These are phyloP conservation scores for Gopherus evgoodei DNA, from an alignment of 2,113 vertebrate species.

Conservation along the genomic window DNA sequence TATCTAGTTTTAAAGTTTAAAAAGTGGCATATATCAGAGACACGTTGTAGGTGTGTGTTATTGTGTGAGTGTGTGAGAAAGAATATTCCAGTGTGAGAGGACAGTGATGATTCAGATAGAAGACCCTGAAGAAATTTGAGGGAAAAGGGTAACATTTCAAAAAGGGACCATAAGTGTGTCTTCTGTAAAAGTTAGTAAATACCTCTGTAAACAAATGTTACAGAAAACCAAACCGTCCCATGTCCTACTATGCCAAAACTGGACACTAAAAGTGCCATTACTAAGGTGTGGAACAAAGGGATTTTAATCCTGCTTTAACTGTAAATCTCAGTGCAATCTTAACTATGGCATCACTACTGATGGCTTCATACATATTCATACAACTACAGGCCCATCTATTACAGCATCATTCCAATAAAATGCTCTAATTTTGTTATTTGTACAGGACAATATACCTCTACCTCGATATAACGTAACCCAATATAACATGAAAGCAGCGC, in stretches of 20 bases:
- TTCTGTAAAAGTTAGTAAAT: not conserved
- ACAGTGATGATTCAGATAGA: not conserved
- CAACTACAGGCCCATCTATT: not conserved
- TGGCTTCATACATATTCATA: rapidly evolving
- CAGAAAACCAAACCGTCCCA: not conserved
- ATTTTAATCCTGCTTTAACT: not conserved
- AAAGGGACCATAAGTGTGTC: not conserved
- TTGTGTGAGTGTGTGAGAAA: not conserved
- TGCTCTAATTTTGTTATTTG: not conserved
- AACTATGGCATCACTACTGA: rapidly evolving
- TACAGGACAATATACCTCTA: not conserved
- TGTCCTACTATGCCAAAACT: not conserved
- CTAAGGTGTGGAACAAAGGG: not conserved
- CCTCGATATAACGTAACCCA: no score
- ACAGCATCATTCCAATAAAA: not conserved
- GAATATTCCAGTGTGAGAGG: not conserved
- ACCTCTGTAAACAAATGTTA: not conserved
- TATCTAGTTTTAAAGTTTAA: not conserved
- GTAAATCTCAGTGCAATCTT: not conserved
- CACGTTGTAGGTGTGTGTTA: no score
- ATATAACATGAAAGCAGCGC: no score
- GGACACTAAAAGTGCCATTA: not conserved
- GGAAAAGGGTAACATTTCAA: not conserved
- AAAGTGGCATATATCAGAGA: not conserved
- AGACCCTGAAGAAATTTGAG: not conserved